A percentile compares a stretch with the other conserved stretches of the same genome.
These are phyloP conservation scores for Lampris megalopsis DNA, from an alignment of 2,113 vertebrate genomes.

Conservation along the genomic window DNA sequence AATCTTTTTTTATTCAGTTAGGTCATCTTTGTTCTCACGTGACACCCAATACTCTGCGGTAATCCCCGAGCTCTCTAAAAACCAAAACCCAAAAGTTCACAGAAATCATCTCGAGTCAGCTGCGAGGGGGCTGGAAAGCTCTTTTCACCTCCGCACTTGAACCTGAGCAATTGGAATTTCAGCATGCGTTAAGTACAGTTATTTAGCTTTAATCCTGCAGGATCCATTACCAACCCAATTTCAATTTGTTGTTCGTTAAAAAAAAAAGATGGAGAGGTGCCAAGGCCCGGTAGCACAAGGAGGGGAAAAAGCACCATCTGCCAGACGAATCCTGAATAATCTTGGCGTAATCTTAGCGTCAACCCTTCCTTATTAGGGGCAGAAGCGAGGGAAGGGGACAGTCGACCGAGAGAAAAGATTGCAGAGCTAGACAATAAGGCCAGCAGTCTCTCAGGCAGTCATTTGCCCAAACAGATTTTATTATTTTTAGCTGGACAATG, in stretches of 20 bases:
- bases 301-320: conserved; percentile 74
- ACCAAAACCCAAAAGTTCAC: not conserved
- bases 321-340: conserved; percentile 72
- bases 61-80: conserved; percentile 27
- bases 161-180: conserved; percentile 9
- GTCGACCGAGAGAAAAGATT: not conserved
- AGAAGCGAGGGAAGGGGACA: conserved; percentile 8
- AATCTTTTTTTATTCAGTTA: conserved; percentile 20
- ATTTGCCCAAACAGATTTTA: conserved; percentile 75
- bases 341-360: conserved; percentile 74
- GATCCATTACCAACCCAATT: conserved; percentile 65
- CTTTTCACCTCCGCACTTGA: not conserved
- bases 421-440: conserved; percentile 52
- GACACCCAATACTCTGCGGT: conserved; percentile 30
- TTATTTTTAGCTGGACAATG: conserved; percentile 81
- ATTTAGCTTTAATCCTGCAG: conserved; percentile 60
- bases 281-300: conserved; percentile 23
- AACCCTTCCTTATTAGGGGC: conserved; percentile 41
- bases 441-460: conserved; percentile 53
- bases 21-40: conserved; percentile 41
- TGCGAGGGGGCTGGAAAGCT: not conserved
- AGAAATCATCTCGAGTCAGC: conserved; percentile 16
- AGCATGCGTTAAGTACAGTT: conserved; percentile 38
- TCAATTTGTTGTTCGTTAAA: conserved; percentile 75
- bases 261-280: conserved; percentile 69